Percentiles rank a stretch among this genome's conserved stretches.
Conservation (phyloP, 2,888 invertebrate genomes). For the Harpalus rufipes region DNA sequence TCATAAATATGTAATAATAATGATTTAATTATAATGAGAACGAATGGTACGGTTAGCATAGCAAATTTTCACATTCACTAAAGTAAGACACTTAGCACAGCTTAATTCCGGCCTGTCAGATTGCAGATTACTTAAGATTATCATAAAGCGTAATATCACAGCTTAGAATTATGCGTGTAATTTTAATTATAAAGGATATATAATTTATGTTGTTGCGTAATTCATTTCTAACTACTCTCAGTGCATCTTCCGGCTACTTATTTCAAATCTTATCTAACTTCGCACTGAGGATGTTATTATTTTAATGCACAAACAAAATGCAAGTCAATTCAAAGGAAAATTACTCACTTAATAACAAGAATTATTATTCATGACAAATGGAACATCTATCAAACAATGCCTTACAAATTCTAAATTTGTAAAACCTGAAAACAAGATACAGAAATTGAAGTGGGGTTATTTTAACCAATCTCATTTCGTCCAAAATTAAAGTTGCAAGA, state of each 20-base stretch:
- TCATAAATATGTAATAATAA: slow-evolving; percentile 45
- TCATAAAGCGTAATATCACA: slow-evolving; percentile 51
- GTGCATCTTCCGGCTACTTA: slow-evolving; percentile 21
- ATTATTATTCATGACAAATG: slow-evolving; percentile 6
- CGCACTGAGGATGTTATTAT: not conserved
- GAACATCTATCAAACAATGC: not conserved
- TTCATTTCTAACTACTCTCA: slow-evolving; percentile 47
- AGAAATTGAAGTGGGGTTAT: not conserved
- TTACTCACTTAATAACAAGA: not conserved
- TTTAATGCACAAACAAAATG: not conserved
- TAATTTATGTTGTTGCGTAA: slow-evolving; percentile 53
- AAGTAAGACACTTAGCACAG: slow-evolving; percentile 15
- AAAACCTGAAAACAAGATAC: not conserved
- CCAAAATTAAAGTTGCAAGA: not conserved
- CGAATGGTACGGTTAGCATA: slow-evolving; percentile 6
- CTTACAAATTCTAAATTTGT: not conserved
- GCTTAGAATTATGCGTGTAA: slow-evolving; percentile 50
- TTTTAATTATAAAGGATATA: slow-evolving; percentile 54
- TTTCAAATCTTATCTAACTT: slow-evolving; percentile 15
- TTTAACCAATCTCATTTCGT: not conserved
- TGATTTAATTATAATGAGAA: slow-evolving; percentile 11
- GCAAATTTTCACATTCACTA: slow-evolving; percentile 8
- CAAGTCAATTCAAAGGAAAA: not conserved
- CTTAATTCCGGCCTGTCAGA: slow-evolving; percentile 52
- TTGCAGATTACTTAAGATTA: slow-evolving; percentile 49